Base-by-base conservation (phyloP, 2,797 vertebrate species). In the Poeciliopsis paucimaculata region DNA sequence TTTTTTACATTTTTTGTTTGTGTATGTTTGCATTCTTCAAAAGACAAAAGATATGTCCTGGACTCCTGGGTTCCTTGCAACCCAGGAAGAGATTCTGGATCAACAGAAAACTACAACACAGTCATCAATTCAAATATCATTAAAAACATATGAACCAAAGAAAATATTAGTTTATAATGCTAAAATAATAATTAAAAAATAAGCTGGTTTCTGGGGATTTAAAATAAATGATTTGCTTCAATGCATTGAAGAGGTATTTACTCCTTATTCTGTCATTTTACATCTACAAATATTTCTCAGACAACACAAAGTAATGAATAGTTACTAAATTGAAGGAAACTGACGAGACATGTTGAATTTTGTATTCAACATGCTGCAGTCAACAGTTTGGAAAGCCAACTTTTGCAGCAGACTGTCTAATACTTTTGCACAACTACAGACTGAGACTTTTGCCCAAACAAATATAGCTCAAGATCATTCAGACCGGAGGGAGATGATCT, bases 111-210 rank as follows among this genome's bases (percentile, higher is more conserved):
- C 75, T 5, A 1, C 20, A 86, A 57, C 28, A 72, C 77, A 80
- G 3, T 73, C 23, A 70, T 70, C 9, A 31, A 84, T 64, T 81
- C 49, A 45, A 41, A 79, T 34, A 43, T 39, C 26, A 72, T 71
- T 72, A 51, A 76, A 85, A 73, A 62, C 57, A 78, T 36, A 72
- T n/a, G 51, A 53, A 82, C 51, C 15, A 80, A 5, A 2, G 28
- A 23, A 79, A 80, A 26, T 43, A 57, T 26, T 31, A 4, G 15
- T 72, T 70, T 73, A 41, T 72, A 68, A 47, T 26, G n/a, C 31
- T 8, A 78, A 28, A 49, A 36, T 43, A 10, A 41, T 41, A 43
- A 45, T n/a, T n/a, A 15, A 73, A 47, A 66, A 74, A 39, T n/a
- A 74, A 78, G 57, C 0, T 0, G 4, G 20, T 0, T 20, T 26